These are phyloP conservation scores for Chiloscyllium punctatum DNA, from an alignment of 2,797 vertebrate species.

Conservation along the genomic window DNA sequence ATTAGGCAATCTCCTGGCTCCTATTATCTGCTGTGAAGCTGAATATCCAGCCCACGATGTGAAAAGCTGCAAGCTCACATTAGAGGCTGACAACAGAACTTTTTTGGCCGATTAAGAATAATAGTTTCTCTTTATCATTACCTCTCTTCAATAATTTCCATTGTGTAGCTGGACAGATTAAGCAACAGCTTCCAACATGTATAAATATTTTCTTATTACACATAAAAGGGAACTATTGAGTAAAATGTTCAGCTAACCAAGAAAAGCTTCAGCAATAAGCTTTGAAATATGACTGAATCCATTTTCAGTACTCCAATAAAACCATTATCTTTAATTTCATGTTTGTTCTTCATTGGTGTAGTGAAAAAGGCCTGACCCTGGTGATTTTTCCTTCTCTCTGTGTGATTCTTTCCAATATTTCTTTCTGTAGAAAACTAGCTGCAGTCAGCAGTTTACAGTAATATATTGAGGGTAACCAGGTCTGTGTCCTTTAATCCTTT, in stretches of 20 bases:
- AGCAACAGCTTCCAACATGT: not conserved
- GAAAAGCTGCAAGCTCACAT: not conserved
- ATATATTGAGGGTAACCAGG: constrained; percentile 40
- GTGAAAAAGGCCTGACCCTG: not conserved
- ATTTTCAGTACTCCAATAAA: constrained; percentile 38
- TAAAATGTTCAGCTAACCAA: not conserved
- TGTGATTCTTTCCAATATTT: constrained; percentile 41
- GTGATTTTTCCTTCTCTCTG: constrained; percentile 42
- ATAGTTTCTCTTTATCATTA: not conserved
- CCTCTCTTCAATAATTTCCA: not conserved
- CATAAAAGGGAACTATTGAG: not conserved
- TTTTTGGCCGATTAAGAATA: too few relatives aligned
- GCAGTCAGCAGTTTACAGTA: constrained; percentile 40
- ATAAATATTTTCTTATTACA: not conserved
- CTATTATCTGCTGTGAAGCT: too few relatives aligned
- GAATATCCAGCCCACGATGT: too few relatives aligned
- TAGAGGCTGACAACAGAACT: not conserved
- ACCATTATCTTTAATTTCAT: constrained; percentile 42
- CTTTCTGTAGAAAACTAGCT: constrained; percentile 43
- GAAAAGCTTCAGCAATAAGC: not conserved
- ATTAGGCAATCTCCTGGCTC: too few relatives aligned
- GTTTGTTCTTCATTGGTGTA: constrained; percentile 32
- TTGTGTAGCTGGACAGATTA: not conserved
- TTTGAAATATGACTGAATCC: constrained; percentile 40
- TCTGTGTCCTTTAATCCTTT: constrained; percentile 43